Evolutionary conservation across 2,113 vertebrate species (phyloP).

Genomic region (Hoplias malabaricus): DNA sequence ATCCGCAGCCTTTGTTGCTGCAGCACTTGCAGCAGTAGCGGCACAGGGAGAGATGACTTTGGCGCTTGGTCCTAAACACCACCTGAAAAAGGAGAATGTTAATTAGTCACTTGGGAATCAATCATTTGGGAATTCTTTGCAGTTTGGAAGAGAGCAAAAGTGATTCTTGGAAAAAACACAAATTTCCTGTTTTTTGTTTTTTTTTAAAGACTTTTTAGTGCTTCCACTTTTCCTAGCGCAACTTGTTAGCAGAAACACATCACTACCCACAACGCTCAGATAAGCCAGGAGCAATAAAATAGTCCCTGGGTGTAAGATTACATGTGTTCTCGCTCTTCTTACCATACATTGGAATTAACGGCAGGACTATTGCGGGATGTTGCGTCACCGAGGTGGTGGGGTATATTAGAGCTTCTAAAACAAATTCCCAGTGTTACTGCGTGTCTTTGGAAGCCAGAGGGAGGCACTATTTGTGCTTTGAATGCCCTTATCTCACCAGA

Average conservation of each 20-base stretch:
- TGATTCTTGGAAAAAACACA: too few relatives aligned
- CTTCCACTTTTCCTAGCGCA: background rate
- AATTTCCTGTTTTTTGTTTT: too few relatives aligned
- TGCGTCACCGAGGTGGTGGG: background rate
- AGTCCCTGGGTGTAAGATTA: background rate
- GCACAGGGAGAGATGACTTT: constrained; percentile 76
- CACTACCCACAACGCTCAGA: background rate
- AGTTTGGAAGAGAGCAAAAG: constrained; percentile 31
- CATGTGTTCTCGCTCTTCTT: background rate
- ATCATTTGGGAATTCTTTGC: background rate
- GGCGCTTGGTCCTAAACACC: constrained; percentile 65
- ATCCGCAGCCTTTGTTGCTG: constrained; percentile 63
- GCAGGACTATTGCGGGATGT: background rate
- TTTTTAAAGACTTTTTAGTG: too few relatives aligned
- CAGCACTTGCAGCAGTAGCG: constrained; percentile 80
- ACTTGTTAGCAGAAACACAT: background rate
- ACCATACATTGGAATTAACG: background rate
- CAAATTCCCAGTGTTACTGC: background rate
- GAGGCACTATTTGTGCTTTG: too few relatives aligned
- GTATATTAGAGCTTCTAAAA: background rate
- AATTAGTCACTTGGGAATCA: background rate
- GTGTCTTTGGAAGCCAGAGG: background rate
- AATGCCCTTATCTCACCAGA: too few relatives aligned
- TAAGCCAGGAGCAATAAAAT: background rate
- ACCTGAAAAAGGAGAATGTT: constrained; percentile 48